Conservation (phyloP, 2,888 invertebrate genomes). For the Athrips mouffetella region DNA sequence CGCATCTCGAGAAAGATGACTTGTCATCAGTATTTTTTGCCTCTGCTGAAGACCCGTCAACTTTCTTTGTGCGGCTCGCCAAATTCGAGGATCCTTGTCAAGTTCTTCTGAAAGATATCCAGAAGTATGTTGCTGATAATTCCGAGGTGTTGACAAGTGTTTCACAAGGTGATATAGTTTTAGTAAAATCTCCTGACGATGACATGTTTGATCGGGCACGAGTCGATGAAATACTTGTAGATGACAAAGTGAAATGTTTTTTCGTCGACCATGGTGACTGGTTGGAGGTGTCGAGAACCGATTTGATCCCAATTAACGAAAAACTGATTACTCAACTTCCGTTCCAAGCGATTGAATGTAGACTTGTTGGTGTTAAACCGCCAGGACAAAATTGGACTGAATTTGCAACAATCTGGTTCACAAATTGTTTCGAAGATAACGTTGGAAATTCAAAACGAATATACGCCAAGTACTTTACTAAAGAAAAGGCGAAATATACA, state of each 20-base stretch:
- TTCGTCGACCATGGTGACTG: slow-evolving; percentile 82
- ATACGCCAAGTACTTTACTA: slow-evolving; percentile 59
- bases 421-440: slow-evolving; percentile 54
- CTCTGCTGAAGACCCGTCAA: slow-evolving; percentile 58
- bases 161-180: slow-evolving; percentile 59
- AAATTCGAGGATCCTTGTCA: slow-evolving; percentile 65
- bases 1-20: slow-evolving; percentile 62
- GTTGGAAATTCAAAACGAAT: slow-evolving; percentile 57
- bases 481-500: slow-evolving; percentile 51
- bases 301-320: slow-evolving; percentile 69
- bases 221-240: slow-evolving; percentile 49
- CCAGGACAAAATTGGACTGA: slow-evolving; percentile 69
- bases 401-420: slow-evolving; percentile 72
- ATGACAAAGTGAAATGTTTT: slow-evolving; percentile 72
- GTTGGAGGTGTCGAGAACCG: slow-evolving; percentile 49
- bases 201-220: slow-evolving; percentile 63
- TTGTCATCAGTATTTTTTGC: slow-evolving; percentile 62
- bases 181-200: slow-evolving; percentile 71
- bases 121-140: slow-evolving; percentile 42
- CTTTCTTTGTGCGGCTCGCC: slow-evolving; percentile 68
- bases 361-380: slow-evolving; percentile 73
- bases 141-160: slow-evolving; percentile 36
- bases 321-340: slow-evolving; percentile 74
- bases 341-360: slow-evolving; percentile 82
- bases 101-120: slow-evolving; percentile 58